phyloP scores from a whole-genome alignment of 2,888 invertebrate species.

The Polietes domitor region DNA sequence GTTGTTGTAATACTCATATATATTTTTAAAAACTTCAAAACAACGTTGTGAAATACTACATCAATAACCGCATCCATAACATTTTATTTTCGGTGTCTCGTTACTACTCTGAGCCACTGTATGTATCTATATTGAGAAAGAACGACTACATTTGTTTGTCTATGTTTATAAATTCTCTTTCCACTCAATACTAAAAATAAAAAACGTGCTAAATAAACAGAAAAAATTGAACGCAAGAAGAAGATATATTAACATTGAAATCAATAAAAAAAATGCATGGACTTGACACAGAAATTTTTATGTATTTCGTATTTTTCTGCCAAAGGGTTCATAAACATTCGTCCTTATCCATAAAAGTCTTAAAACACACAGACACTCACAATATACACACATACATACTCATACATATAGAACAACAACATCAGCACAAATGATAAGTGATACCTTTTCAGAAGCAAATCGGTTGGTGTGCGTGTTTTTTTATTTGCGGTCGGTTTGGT shows the following conservation, averaged over 20 bases:
- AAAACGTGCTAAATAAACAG: constrained; percentile 11
- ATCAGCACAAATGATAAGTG: background rate
- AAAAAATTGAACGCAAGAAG: background rate
- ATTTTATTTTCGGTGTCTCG: too few species aligned
- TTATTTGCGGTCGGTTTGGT: too few species aligned
- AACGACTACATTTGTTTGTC: background rate
- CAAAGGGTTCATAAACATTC: background rate
- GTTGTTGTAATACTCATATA: too few species aligned
- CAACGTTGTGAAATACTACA: too few species aligned
- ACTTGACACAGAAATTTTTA: constrained; percentile 21
- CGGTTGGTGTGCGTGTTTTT: background rate
- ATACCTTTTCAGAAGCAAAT: constrained; percentile 6
- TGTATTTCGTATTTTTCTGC: background rate
- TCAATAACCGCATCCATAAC: too few species aligned
- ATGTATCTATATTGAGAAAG: background rate
- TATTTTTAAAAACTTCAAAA: too few species aligned
- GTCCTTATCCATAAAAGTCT: background rate
- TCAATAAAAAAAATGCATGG: constrained; percentile 35
- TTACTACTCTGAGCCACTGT: background rate
- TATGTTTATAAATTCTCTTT: background rate
- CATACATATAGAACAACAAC: background rate
- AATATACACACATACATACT: constrained; percentile 16
- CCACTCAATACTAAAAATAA: constrained; percentile 4
- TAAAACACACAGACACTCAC: background rate
- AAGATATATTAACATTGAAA: constrained; percentile 31